Percentiles rank a stretch among this genome's conserved stretches.
Conservation (phyloP, 2,888 invertebrate genomes). For the Campoplex capitator region DNA sequence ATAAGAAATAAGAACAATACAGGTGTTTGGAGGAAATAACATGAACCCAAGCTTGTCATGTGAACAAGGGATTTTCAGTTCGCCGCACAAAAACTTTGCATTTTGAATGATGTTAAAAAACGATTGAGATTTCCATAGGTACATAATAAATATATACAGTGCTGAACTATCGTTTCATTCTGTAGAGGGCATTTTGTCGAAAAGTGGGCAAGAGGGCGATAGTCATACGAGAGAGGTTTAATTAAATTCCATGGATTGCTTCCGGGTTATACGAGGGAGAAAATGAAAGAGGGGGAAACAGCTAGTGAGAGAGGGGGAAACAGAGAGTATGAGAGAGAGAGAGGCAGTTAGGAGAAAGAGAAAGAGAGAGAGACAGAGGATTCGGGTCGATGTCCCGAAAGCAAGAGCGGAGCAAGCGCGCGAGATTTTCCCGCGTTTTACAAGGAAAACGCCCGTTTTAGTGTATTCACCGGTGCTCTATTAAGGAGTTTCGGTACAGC, state of each 20-base stretch:
- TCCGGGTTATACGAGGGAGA: slow-evolving; percentile 64
- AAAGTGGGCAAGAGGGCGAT: slow-evolving; percentile 42
- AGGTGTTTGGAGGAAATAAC: not conserved
- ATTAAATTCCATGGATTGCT: slow-evolving; percentile 76
- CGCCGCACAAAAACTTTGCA: not conserved
- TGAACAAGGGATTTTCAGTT: not conserved
- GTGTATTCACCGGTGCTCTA: slow-evolving; percentile 4
- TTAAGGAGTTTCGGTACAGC: too few species aligned
- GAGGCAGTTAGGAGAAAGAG: slow-evolving; percentile 6
- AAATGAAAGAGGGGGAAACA: slow-evolving; percentile 20
- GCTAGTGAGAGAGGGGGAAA: not conserved
- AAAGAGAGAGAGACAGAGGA: slow-evolving; percentile 45
- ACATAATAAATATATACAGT: not conserved
- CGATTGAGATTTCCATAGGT: not conserved
- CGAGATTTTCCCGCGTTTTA: slow-evolving; percentile 52
- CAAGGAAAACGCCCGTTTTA: slow-evolving; percentile 40
- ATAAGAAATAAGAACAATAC: not conserved
- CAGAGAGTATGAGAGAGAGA: not conserved
- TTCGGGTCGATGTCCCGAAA: slow-evolving; percentile 71
- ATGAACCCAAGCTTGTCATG: not conserved
- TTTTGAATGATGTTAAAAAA: not conserved
- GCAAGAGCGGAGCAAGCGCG: slow-evolving; percentile 23
- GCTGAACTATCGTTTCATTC: slow-evolving; percentile 36
- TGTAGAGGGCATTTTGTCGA: slow-evolving; percentile 42
- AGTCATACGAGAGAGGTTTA: slow-evolving; percentile 68